phyloP scores from a whole-genome alignment of 2,888 invertebrate genomes.

The Phrixothrix hirtus region DNA sequence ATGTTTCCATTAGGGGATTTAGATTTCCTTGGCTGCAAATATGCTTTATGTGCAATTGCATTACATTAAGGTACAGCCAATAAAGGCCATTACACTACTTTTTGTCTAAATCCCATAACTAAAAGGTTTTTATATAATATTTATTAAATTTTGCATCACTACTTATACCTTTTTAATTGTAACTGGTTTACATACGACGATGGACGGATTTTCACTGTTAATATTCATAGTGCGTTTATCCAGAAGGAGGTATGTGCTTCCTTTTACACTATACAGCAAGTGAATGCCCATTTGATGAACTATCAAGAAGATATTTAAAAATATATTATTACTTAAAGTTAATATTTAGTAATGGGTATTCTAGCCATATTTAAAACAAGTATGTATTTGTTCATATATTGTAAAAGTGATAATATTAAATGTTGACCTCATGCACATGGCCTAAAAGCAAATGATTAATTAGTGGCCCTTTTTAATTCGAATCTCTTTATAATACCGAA shows the following conservation, averaged over 20 bases:
- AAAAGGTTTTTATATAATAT: conserved; percentile 60
- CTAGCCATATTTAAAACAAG: too few relatives aligned
- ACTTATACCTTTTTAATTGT: conserved; percentile 26
- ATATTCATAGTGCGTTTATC: conserved; percentile 56
- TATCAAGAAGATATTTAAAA: too few relatives aligned
- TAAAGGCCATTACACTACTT: conserved; percentile 91
- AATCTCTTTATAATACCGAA: too few relatives aligned
- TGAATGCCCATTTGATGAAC: too few relatives aligned
- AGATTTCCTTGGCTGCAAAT: conserved; percentile 59
- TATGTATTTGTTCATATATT: too few relatives aligned
- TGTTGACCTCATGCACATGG: too few relatives aligned
- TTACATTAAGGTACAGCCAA: conserved; percentile 92
- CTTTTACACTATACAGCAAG: conserved; percentile 35
- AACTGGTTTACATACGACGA: conserved; percentile 95
- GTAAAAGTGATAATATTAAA: too few relatives aligned
- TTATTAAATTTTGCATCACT: conserved; percentile 4
- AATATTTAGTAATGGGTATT: too few relatives aligned
- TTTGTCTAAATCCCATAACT: conserved; percentile 63
- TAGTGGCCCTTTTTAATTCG: too few relatives aligned
- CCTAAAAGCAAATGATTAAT: too few relatives aligned
- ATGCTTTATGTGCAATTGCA: conserved; percentile 83
- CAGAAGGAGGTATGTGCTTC: conserved; percentile 38
- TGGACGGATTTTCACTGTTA: conserved; percentile 75
- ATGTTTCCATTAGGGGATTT: conserved; percentile 42
- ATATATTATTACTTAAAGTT: too few relatives aligned